Conservation (phyloP, 2,113 vertebrate species). For the Camelus bactrianus region DNA sequence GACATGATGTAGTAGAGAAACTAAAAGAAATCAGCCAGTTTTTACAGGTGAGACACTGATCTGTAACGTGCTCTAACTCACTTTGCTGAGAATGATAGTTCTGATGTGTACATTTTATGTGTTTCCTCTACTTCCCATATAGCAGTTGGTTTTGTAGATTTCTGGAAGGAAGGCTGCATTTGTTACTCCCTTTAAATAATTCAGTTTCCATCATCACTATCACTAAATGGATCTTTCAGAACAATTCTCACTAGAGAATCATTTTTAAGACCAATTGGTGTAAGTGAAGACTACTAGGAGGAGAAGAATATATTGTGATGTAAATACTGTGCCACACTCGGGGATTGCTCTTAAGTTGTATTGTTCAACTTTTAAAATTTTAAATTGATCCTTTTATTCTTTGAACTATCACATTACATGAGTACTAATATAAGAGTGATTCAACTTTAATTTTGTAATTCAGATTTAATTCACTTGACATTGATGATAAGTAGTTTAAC, state of each 20-base stretch:
- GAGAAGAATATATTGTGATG: neutral
- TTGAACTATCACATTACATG: neutral
- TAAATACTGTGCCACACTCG: neutral
- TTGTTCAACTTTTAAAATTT: neutral
- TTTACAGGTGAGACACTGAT: conserved; percentile 90
- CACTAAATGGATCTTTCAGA: neutral
- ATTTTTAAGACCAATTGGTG: neutral
- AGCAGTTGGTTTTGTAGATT: neutral
- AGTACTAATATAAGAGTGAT: neutral
- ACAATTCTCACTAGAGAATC: neutral
- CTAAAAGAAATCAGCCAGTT: conserved; percentile 95
- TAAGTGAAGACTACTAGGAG: neutral
- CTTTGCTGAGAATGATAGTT: neutral
- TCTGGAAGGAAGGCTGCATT: neutral
- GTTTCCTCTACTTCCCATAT: neutral
- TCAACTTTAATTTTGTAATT: neutral
- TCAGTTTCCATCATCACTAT: neutral
- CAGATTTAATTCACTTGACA: neutral
- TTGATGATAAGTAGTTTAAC: conserved; percentile 10
- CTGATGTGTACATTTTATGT: neutral
- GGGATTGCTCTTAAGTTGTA: neutral
- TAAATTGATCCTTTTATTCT: neutral
- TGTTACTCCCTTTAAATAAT: neutral
- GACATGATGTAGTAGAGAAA: conserved; percentile 92
- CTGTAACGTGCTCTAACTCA: neutral